Percentiles rank a stretch among this genome's conserved stretches.
Evolutionary conservation across 2,888 invertebrate genomes (phyloP).

Genomic region (Isotomurus palustris): DNA sequence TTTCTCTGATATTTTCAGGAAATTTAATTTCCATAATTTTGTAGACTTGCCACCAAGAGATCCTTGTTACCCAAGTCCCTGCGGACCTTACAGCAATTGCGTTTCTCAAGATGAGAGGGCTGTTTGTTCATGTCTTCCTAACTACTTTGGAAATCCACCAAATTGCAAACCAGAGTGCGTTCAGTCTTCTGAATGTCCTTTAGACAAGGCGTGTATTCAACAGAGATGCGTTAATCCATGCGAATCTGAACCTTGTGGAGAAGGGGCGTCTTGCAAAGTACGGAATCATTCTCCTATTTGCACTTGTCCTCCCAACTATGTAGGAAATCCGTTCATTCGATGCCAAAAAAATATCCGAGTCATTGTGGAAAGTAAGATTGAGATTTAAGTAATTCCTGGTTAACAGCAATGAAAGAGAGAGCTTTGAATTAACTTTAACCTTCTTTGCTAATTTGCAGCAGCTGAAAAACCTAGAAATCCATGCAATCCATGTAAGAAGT

Average conservation of each 20-base stretch:
- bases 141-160: slow-evolving; percentile 66
- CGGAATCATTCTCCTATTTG: slow-evolving; percentile 76
- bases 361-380: neutral
- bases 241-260: slow-evolving; percentile 63
- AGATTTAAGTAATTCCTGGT: too few relatives aligned
- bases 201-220: slow-evolving; percentile 69
- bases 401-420: too few relatives aligned
- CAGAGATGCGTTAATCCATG: slow-evolving; percentile 62
- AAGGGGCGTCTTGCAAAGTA: slow-evolving; percentile 71
- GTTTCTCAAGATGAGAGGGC: slow-evolving; percentile 60
- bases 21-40: slow-evolving; percentile 7
- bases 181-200: slow-evolving; percentile 77
- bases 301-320: slow-evolving; percentile 67
- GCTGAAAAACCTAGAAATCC: slow-evolving; percentile 19
- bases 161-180: slow-evolving; percentile 62
- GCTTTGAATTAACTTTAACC: too few relatives aligned
- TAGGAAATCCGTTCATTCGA: slow-evolving; percentile 64
- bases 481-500: slow-evolving; percentile 51
- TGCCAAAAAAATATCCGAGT: slow-evolving; percentile 49
- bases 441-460: neutral
- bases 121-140: slow-evolving; percentile 59
- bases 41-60: slow-evolving; percentile 22
- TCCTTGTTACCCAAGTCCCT: slow-evolving; percentile 30
- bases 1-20: neutral
- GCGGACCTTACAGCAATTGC: slow-evolving; percentile 62